phyloP scores from a whole-genome alignment of 2,797 vertebrate species.

The Microctenopoma stevenorrisi region DNA sequence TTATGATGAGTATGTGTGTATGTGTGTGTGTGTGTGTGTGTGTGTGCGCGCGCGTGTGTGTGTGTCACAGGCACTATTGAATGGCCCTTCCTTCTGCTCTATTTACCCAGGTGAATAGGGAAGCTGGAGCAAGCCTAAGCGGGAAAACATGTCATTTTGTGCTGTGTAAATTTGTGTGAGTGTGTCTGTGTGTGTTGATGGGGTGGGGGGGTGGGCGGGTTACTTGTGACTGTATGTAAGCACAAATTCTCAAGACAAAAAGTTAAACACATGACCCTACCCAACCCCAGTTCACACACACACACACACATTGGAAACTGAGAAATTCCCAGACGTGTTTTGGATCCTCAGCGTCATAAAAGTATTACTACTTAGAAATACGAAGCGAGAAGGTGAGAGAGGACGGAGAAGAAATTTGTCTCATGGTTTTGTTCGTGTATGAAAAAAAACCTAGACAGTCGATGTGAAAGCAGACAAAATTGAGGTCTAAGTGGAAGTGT shows the following conservation, averaged over 20 bases:
- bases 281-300: background rate
- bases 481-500: slow-evolving; percentile 51
- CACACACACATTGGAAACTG: slow-evolving; percentile 1
- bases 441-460: slow-evolving; percentile 21
- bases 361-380: too few species aligned
- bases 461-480: slow-evolving; percentile 54
- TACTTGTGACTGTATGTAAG: slow-evolving; percentile 59
- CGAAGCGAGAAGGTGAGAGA: too few species aligned
- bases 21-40: slow-evolving; percentile 18
- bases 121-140: slow-evolving; percentile 77
- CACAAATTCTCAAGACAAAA: slow-evolving; percentile 58
- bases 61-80: slow-evolving; percentile 90
- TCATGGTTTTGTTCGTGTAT: background rate
- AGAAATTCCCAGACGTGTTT: slow-evolving; percentile 25
- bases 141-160: slow-evolving; percentile 75
- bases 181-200: slow-evolving; percentile 28
- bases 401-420: too few species aligned
- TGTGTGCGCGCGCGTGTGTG: slow-evolving; percentile 26
- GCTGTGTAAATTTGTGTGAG: slow-evolving; percentile 37
- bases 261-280: slow-evolving; percentile 26
- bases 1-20: background rate
- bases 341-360: background rate
- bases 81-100: slow-evolving; percentile 95
- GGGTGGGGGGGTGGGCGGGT: slow-evolving; percentile 15
- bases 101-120: slow-evolving; percentile 96